Conservation (phyloP, 2,797 vertebrate species). For the Oreochromis grahami region DNA sequence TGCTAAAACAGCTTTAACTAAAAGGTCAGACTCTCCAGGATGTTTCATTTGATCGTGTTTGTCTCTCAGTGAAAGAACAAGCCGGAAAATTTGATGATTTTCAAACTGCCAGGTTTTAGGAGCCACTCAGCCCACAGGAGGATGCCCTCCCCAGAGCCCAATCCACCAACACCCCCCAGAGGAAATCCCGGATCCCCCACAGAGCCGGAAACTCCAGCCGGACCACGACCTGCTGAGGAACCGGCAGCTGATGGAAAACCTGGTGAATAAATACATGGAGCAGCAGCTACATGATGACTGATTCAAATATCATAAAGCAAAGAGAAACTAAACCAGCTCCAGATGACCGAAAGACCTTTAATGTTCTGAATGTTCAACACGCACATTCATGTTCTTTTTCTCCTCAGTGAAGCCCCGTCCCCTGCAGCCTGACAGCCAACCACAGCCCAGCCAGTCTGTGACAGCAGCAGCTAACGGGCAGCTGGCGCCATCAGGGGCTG, state of each 20-base stretch:
- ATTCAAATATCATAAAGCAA: not conserved
- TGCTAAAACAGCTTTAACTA: not conserved
- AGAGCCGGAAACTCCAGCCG: not conserved
- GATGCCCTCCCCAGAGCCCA: not conserved
- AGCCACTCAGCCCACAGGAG: slow-evolving; percentile 9
- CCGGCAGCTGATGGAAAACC: not conserved
- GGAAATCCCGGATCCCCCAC: not conserved
- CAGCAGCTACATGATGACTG: not conserved
- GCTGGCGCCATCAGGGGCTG: not conserved
- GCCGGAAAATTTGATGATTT: not conserved
- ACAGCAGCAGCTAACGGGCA: not conserved
- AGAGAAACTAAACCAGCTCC: not conserved
- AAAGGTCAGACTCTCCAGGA: not conserved
- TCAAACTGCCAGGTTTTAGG: not conserved
- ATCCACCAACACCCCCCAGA: not conserved
- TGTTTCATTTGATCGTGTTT: not conserved
- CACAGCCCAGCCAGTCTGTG: not conserved
- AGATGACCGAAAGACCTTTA: not conserved
- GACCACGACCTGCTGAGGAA: not conserved
- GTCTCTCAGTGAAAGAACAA: not conserved
- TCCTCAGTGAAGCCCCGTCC: slow-evolving; percentile 24
- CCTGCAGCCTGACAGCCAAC: slow-evolving; percentile 4
- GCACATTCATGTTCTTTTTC: not conserved
- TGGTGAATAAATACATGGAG: not conserved
- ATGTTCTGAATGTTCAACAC: not conserved